phyloP scores from a whole-genome alignment of 2,888 invertebrate species.

The Danaus chrysippus region DNA sequence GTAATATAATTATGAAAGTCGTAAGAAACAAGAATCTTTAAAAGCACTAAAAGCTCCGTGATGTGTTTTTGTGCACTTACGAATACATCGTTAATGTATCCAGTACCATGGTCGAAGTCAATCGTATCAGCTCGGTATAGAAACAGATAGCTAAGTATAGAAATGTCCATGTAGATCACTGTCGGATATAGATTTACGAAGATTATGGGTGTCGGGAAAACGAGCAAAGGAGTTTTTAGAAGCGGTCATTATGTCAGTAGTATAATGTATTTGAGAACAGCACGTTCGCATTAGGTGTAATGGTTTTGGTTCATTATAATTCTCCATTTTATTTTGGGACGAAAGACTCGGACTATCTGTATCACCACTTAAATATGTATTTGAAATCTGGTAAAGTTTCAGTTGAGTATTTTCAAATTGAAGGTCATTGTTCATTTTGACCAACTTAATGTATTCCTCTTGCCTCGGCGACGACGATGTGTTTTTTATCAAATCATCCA shows the following conservation, averaged over 20 bases:
- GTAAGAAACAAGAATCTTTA: no score
- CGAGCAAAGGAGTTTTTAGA: no score
- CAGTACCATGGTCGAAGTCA: no score
- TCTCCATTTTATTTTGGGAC: not conserved
- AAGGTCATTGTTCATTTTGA: slow-evolving; percentile 43
- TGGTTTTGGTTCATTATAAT: not conserved
- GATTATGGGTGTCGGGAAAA: not conserved
- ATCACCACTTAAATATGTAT: slow-evolving; percentile 2
- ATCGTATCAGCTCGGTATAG: no score
- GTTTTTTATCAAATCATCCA: slow-evolving; percentile 38
- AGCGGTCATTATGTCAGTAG: no score
- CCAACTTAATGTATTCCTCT: slow-evolving; percentile 43
- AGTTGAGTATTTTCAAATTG: slow-evolving; percentile 48
- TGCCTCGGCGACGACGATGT: slow-evolving; percentile 36
- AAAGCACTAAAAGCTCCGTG: no score
- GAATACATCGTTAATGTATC: no score
- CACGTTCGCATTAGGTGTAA: not conserved
- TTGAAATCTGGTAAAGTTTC: slow-evolving; percentile 34
- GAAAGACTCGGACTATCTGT: not conserved
- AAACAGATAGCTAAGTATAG: not conserved
- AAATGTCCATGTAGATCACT: slow-evolving; percentile 3
- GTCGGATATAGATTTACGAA: not conserved
- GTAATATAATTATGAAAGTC: no score
- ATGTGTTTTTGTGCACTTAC: no score
- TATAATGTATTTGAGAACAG: no score